Evolutionary conservation across 2,797 vertebrate genomes (phyloP), one percentile per base, ranked within the genome.

Genomic region (Oryzias dopingdopingensis): DNA sequence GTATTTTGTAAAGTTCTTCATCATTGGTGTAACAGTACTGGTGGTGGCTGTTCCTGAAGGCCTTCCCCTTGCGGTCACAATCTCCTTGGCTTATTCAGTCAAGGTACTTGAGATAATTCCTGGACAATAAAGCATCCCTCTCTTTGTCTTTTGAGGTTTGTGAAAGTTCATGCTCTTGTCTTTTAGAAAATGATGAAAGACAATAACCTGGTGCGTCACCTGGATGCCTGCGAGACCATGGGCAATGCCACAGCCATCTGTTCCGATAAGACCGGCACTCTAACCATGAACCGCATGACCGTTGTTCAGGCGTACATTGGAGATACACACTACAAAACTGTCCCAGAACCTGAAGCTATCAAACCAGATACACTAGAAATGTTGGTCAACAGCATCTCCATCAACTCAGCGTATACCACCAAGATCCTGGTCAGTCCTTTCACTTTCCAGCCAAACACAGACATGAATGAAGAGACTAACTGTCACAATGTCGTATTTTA

Each of bases 171-270:
- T 4, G 48, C 32, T 37, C 10, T 37, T 6, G 0, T 63, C n/a
- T 57, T 52, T 62, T 76, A 98, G 96, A 98, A 99, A 98, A 99
- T 99, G 97, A 98, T 99, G 97, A 98, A 96, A 77, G 97, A 99
- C 86, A 99, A 99, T 77, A 99, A 99, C 88, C 88, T 99, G 42
- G 96, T 99, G 52, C 92, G 97, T 40, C 96, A 99, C 80, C 68
- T 99, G 89, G 96, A 98, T 0, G 96, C 96, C 0, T 99, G 96
- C 0, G 97, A 99, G 86, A 98, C 96, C 1, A 99, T 99, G 96
- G 96, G 96, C 70, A 99, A 98, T 0, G 96, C 97, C 72, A 99
- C 97, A 0, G 96, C 97, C 79, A 99, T 99, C 87, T 99, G 97
- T 81, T 99, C 96, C 0, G 97, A 99, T 86, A 99, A 99, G 89